Conservation (phyloP, 2,888 invertebrate genomes). For the Coenonympha glycerion region DNA sequence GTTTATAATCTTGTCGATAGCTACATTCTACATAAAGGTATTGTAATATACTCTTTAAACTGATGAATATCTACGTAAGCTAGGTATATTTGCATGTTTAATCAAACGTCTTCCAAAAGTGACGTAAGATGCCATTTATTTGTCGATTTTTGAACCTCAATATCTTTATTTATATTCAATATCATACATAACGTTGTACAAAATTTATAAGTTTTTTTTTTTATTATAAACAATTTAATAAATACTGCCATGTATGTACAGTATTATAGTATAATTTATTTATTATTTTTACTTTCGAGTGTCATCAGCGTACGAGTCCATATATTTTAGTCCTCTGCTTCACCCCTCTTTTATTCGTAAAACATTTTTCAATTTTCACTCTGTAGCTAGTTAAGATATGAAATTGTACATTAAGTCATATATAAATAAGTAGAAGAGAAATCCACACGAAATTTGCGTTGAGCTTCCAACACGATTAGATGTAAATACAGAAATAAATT, state of each 20-base stretch:
- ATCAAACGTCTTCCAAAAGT: constrained; percentile 74
- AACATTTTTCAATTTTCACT: constrained; percentile 19
- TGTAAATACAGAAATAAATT: constrained; percentile 68
- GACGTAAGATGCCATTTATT: constrained; percentile 56
- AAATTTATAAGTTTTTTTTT: no score
- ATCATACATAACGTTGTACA: no score
- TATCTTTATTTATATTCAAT: no score
- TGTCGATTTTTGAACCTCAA: not conserved
- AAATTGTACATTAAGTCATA: constrained; percentile 37
- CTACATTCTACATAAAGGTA: constrained; percentile 36
- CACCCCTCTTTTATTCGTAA: constrained; percentile 10
- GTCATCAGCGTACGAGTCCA: constrained; percentile 16
- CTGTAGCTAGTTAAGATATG: constrained; percentile 30
- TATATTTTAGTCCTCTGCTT: constrained; percentile 14
- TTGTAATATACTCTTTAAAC: constrained; percentile 42
- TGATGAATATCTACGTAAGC: constrained; percentile 56
- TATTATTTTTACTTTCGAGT: not conserved
- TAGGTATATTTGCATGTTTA: constrained; percentile 67
- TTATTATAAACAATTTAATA: not conserved
- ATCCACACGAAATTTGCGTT: constrained; percentile 74
- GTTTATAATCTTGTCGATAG: constrained; percentile 34
- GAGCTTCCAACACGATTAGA: constrained; percentile 78
- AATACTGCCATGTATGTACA: not conserved
- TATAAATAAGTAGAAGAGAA: constrained; percentile 47
- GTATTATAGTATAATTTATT: not conserved